Conservation (phyloP, 1,140 invertebrate genomes). For the Ganaspis sp. region DNA sequence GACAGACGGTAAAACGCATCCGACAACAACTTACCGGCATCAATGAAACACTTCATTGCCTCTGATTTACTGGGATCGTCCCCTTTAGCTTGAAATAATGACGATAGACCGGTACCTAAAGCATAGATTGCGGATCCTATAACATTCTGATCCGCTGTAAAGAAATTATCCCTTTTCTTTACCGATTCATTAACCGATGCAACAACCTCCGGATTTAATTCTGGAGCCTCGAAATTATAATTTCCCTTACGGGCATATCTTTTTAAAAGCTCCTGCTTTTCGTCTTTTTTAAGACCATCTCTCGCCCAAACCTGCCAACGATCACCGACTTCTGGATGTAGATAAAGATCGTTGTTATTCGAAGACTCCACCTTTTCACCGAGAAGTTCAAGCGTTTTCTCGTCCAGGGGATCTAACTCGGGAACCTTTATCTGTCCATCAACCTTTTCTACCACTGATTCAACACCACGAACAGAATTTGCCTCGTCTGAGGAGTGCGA, state of each 20-base stretch:
- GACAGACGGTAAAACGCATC: not conserved
- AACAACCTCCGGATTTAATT: constrained; percentile 37
- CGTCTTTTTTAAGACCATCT: constrained; percentile 29
- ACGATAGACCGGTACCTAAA: constrained; percentile 15
- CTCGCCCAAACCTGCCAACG: constrained; percentile 41
- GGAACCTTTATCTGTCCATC: not conserved
- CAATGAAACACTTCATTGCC: not conserved
- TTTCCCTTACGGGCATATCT: constrained; percentile 28
- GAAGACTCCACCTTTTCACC: constrained; percentile 12
- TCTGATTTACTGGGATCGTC: constrained; percentile 30
- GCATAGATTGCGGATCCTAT: constrained; percentile 38
- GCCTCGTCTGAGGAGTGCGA: not conserved
- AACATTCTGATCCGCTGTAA: not conserved
- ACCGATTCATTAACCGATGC: not conserved
- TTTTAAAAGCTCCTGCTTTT: constrained; percentile 21
- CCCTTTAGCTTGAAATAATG: not conserved
- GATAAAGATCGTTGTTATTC: not conserved
- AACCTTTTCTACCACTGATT: not conserved
- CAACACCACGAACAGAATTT: too few species aligned
- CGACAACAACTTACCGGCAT: constrained; percentile 1
- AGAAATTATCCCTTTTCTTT: constrained; percentile 35
- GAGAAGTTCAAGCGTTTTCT: constrained; percentile 26
- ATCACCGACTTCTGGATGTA: constrained; percentile 20
- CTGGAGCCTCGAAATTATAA: constrained; percentile 32
- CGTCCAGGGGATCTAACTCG: not conserved